Base-by-base conservation (phyloP, 1,140 invertebrate genomes). In the Brachionus rotundiformis region DNA sequence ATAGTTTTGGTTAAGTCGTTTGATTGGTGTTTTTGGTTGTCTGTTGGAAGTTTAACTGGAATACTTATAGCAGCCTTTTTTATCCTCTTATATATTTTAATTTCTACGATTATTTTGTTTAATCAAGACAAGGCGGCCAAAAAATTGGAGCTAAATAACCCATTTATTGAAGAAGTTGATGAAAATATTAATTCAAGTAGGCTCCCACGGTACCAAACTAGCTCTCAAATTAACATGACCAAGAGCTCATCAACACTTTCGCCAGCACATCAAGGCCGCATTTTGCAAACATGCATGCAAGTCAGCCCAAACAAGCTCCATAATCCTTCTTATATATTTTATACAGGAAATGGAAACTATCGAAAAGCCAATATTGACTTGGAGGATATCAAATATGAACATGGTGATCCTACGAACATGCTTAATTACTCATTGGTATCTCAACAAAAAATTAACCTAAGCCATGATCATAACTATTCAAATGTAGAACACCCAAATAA, bases 331-430 rank as follows among this genome's bases (percentile, higher is more conserved):
- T 79, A 79, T 39, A 23, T 79, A 23, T 79, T 79, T 29, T 79
- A 79, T 41, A 79, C 76, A 25, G 76, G 76, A 11, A 23, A 79
- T 63, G 76, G 76, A 27, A 79, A 79, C 59, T 79, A 79, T 61
- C 27, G 76, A 23, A 54, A 33, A 13, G 10, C 29, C 13, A 39
- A 23, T 1, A 79, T 79, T 59, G 76, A 59, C 5, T 25, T 79
- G n/a, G 76, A 79, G 27, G 76, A 79, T 0, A 41, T 59, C 29
- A 54, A 59, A 13, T 79, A 31, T 63, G 76, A 79, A 3, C 39
- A 25, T 25, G 23, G 39, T 8, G 27, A 77, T 5, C 11, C 10
- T 23, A 4, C 10, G 6, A 73, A 73, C 44, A 13, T 29, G 11
- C 25, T 63, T 16, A 29, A 33, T 31, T 33, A 68, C 16, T 68